Percentiles rank a stretch among this genome's conserved stretches.
Conservation (phyloP, 2,888 invertebrate genomes). For the Harpagoxenus sublaevis region DNA sequence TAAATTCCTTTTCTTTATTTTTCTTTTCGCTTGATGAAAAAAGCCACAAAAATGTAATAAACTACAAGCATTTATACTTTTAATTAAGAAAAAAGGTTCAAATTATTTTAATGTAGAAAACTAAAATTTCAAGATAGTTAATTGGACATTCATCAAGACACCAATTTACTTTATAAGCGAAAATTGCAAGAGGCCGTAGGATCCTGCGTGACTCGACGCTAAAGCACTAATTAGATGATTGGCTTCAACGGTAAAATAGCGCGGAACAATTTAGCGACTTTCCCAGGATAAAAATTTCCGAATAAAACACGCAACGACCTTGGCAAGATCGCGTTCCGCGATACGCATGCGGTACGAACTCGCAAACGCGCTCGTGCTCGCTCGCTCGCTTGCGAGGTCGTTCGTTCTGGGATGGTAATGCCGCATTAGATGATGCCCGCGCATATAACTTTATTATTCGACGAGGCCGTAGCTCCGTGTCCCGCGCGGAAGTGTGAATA, state of each 20-base stretch:
- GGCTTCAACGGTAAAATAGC: constrained; percentile 42
- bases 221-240: constrained; percentile 46
- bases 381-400: constrained; percentile 42
- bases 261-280: constrained; percentile 48
- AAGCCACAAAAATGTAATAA: neutral
- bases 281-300: constrained; percentile 44
- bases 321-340: constrained; percentile 35
- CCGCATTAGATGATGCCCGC: constrained; percentile 58
- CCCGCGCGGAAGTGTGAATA: constrained; percentile 50
- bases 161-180: neutral
- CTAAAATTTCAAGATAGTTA: constrained; percentile 17
- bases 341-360: constrained; percentile 27
- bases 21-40: neutral
- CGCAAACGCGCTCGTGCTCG: constrained; percentile 25
- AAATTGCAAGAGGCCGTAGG: constrained; percentile 12
- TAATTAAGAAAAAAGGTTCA: neutral
- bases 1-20: neutral
- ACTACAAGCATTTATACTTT: neutral
- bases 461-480: constrained; percentile 29
- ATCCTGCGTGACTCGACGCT: constrained; percentile 25
- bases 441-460: constrained; percentile 57
- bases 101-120: neutral
- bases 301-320: constrained; percentile 50
- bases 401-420: constrained; percentile 75
- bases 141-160: constrained; percentile 10